These are phyloP conservation scores for Daboia siamensis DNA, from an alignment of 2,113 vertebrate species.

Conservation along the genomic window DNA sequence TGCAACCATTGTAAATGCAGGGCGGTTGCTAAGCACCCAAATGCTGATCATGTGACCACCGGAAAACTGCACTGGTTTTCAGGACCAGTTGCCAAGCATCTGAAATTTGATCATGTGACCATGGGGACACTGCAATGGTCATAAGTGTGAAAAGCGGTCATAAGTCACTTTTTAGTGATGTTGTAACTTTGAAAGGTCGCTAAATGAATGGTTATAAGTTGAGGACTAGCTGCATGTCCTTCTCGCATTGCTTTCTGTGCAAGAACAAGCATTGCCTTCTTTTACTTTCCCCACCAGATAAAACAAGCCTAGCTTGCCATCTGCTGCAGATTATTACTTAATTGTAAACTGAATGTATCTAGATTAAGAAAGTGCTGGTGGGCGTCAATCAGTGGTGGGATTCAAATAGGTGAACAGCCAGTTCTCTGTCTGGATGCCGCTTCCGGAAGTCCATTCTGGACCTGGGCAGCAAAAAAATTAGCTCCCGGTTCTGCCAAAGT, in stretches of 20 bases:
- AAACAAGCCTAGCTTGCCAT: not conserved
- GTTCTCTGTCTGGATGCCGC: too few relatives aligned
- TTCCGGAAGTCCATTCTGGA: too few relatives aligned
- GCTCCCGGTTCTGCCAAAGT: too few relatives aligned
- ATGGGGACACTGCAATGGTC: not conserved
- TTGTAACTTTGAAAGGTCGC: not conserved
- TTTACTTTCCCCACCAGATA: not conserved
- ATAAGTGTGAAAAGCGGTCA: not conserved
- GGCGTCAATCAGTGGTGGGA: not conserved
- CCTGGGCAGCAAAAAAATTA: too few relatives aligned
- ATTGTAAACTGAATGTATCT: not conserved
- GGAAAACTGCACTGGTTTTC: not conserved
- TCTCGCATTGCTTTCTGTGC: not conserved
- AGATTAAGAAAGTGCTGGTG: not conserved
- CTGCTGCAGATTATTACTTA: not conserved
- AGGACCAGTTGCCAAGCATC: not conserved
- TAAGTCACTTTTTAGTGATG: not conserved
- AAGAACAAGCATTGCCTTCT: not conserved
- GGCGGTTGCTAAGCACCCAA: not conserved
- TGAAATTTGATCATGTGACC: not conserved
- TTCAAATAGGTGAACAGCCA: too few relatives aligned
- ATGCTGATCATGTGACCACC: not conserved
- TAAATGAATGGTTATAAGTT: not conserved
- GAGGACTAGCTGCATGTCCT: not conserved
- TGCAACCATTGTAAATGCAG: not conserved